Conservation (phyloP, 2,888 invertebrate species). For the Tenodera sinensis region DNA sequence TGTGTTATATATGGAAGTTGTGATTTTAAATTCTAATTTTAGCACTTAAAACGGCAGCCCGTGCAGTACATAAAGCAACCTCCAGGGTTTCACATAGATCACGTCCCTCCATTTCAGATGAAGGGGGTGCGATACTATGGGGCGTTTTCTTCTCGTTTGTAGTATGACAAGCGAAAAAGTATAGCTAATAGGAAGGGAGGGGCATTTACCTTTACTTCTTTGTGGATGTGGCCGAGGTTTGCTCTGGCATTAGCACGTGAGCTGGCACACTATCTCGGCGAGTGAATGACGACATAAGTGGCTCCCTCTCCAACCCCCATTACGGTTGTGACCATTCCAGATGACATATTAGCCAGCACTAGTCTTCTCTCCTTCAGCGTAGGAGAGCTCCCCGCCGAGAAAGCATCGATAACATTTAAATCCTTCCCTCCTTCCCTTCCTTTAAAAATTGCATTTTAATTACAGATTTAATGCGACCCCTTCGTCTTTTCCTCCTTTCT, state of each 20-base stretch:
- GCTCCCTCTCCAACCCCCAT: neutral
- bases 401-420: constrained; percentile 27
- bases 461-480: constrained; percentile 25
- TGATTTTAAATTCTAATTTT: neutral
- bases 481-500: constrained; percentile 8
- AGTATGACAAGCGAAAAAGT: neutral
- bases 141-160: neutral
- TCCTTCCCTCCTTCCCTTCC: constrained; percentile 10
- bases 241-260: neutral
- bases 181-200: neutral
- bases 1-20: neutral
- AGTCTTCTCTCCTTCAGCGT: neutral
- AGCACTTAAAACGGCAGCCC: neutral
- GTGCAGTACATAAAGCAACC: neutral
- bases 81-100: neutral
- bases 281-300: neutral
- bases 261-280: neutral
- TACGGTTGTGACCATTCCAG: constrained; percentile 22
- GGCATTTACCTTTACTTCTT: neutral
- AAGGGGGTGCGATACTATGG: neutral
- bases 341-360: constrained; percentile 25
- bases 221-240: neutral
- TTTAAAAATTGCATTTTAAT: constrained; percentile 33
- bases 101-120: neutral
- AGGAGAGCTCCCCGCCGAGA: neutral